Evolutionary conservation across 2,113 vertebrate genomes (phyloP), one percentile per base, ranked within the genome.

Genomic region (Periophthalmus modestus): DNA sequence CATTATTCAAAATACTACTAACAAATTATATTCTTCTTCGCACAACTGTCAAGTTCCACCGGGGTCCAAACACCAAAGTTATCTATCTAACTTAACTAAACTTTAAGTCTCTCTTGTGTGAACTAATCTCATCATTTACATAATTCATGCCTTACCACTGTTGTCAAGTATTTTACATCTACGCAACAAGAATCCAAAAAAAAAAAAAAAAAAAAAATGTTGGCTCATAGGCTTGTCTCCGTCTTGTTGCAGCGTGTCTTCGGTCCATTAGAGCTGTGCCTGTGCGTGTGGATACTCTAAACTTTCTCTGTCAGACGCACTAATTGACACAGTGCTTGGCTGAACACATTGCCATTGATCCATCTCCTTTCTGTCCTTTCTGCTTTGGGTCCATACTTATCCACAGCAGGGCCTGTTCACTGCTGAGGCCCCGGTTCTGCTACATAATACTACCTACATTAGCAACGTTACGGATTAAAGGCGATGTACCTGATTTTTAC

Each of bases 321-420:
- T 87, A 78, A 80, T 81, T 79, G 83, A 85, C 77, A 85, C 66
- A 73, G 80, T 83, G 80, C 82, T 86, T 86, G 69, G 67, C 74
- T 81, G 78, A 46, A 74, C 77, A 84, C 50, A n/a, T 47, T 80
- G 43, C 69, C 77, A 83, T 85, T 69, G 68, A 81, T 81, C 80
- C 68, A 78, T 85, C 78, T 84, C 65, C 74, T 80, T 71, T 77
- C 73, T 67, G 33, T 66, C 63, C 72, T 21, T 76, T 9, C 73
- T 82, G 68, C 79, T 54, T 66, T 61, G 57, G 68, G 68, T 68
- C 74, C 78, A 14, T 66, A 50, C 52, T 61, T 67, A 33, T 55
- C 66, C 47, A 13, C 39, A 36, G 72, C 50, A 18, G 48, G 69
- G 69, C 24, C n/a, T 24, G 39, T 19, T 58, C 24, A 68, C 61